These are phyloP conservation scores for Temnothorax unifasciatus DNA, from an alignment of 2,888 invertebrate genomes.

Conservation along the genomic window DNA sequence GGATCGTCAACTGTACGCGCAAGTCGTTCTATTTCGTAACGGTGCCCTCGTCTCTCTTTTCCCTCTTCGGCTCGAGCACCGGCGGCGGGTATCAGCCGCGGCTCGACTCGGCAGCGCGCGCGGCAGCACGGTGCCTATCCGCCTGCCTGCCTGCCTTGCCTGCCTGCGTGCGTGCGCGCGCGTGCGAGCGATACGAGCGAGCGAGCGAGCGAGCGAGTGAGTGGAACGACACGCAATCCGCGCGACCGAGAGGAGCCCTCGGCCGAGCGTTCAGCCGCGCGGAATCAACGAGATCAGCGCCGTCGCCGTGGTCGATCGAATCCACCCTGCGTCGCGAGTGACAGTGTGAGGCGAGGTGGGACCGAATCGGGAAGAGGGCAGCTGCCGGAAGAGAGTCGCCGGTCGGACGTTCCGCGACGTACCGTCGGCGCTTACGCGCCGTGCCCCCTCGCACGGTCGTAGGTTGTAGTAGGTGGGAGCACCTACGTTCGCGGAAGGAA, in stretches of 20 bases:
- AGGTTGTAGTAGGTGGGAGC: conserved; percentile 73
- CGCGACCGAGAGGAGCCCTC: conserved; percentile 20
- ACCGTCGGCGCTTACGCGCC: too few relatives aligned
- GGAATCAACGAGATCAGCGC: conserved; percentile 2
- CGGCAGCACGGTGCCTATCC: conserved; percentile 53
- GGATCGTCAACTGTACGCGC: conserved; percentile 1
- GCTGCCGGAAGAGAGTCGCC: conserved; percentile 3
- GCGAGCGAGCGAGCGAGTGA: not conserved
- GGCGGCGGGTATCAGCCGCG: conserved; percentile 63
- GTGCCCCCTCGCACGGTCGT: too few relatives aligned
- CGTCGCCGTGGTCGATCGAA: conserved; percentile 19
- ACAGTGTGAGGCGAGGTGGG: not conserved
- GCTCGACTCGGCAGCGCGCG: conserved; percentile 63
- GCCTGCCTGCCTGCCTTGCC: not conserved
- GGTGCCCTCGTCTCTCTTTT: conserved; percentile 72
- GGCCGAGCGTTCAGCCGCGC: conserved; percentile 45
- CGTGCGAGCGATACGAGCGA: not conserved
- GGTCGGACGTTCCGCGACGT: conserved; percentile 9
- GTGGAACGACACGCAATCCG: not conserved
- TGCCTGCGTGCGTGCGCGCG: conserved; percentile 15
- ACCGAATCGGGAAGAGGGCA: not conserved
- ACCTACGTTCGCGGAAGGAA: conserved; percentile 9
- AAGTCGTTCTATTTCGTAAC: conserved; percentile 76
- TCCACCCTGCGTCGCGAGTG: conserved; percentile 14
- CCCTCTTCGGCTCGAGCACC: conserved; percentile 52